Evolutionary conservation across 2,888 invertebrate genomes (phyloP), one percentile per base, ranked within the genome.

Genomic region (Gasteruption jaculator): DNA sequence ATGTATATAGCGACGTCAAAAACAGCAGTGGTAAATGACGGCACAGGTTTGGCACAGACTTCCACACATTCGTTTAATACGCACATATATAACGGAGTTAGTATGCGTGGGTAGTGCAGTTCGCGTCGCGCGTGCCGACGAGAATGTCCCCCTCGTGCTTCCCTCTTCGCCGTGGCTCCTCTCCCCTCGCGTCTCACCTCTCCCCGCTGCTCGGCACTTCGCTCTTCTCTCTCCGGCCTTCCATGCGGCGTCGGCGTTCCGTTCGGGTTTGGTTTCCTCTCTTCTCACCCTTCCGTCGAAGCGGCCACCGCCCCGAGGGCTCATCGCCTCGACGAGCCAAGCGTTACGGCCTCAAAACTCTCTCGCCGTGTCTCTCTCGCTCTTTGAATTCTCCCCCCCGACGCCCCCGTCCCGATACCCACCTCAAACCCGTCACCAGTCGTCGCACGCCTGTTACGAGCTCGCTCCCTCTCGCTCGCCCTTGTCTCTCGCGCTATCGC

Each of bases 51-150:
- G n/a, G n/a, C n/a, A n/a, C n/a, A n/a, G n/a, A n/a, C n/a, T n/a
- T n/a, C n/a, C n/a, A n/a, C n/a, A n/a, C n/a, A n/a, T n/a, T n/a
- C n/a, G n/a, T n/a, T n/a, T n/a, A n/a, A n/a, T n/a, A n/a, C n/a
- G n/a, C n/a, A n/a, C n/a, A n/a, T n/a, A n/a, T n/a, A n/a, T n/a
- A n/a, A n/a, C n/a, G n/a, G n/a, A n/a, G n/a, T n/a, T n/a, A n/a
- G n/a, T 38, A 26, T 38, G 54, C 54, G 54, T 56, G 61, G 60
- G 54, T 60, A 60, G 60, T 56, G 56, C 61, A 56, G 57, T 63
- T 63, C 56, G 58, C 57, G 62, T 60, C 61, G 64, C 64, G 66
- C 65, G 67, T 65, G 67, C 65, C 67, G 61, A 61, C 63, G 59
- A 58, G 58, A 52, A 53, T 49, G 44, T 48, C 47, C 45, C 39